Conservation (phyloP, 2,888 invertebrate species). For the Macrophya annulata region DNA sequence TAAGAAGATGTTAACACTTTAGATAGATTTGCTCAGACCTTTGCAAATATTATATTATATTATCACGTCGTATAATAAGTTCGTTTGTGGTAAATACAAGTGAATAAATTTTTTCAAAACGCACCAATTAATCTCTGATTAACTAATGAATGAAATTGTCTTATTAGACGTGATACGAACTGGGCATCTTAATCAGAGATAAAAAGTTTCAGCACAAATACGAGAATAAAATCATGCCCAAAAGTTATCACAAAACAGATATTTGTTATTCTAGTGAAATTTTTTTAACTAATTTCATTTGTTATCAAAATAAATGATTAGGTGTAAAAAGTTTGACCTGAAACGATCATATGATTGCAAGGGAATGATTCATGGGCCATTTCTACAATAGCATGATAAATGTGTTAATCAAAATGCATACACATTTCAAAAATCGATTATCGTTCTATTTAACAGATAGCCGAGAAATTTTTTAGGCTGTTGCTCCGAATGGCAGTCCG, state of each 20-base stretch:
- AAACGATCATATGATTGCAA: neutral
- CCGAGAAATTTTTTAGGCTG: neutral
- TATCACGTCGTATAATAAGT: neutral
- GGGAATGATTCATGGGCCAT: neutral
- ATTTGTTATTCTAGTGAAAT: neutral
- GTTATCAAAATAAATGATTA: neutral
- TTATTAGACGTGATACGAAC: too few relatives aligned
- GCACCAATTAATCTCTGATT: neutral
- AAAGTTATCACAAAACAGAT: too few relatives aligned
- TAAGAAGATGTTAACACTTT: neutral
- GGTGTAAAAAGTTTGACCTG: conserved; percentile 9
- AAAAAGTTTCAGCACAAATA: too few relatives aligned
- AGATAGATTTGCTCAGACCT: neutral
- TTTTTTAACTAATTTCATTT: neutral
- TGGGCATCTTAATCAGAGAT: too few relatives aligned
- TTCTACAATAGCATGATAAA: conserved; percentile 2
- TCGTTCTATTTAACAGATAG: neutral
- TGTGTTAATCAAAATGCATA: neutral
- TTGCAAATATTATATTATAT: neutral
- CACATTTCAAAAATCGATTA: neutral
- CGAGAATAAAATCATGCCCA: too few relatives aligned
- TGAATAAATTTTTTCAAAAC: too few relatives aligned
- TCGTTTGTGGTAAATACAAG: neutral
- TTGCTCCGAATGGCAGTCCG: neutral
- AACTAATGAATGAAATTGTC: neutral